Percentiles rank a stretch among this genome's conserved stretches.
Evolutionary conservation across 2,797 vertebrate genomes (phyloP).

Genomic region (Cetoscarus ocellatus): DNA sequence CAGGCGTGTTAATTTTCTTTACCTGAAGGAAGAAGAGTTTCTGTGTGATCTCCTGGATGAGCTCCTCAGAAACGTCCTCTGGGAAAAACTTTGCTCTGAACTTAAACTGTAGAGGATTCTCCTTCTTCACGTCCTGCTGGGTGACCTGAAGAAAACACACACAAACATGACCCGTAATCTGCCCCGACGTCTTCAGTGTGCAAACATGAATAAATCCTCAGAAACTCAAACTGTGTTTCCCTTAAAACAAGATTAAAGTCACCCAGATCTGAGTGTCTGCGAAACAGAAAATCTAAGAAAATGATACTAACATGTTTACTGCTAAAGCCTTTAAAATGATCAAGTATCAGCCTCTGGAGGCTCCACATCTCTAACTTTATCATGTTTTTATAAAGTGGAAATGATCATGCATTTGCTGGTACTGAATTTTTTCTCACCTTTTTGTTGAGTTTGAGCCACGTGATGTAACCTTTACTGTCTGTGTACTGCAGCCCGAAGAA

Average conservation of each 20-base stretch:
- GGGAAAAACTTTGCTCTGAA: conserved; percentile 96
- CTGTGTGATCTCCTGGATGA: conserved; percentile 98
- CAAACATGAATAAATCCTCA: not conserved
- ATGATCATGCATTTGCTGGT: not conserved
- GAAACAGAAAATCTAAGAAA: conserved; percentile 9
- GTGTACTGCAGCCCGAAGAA: conserved; percentile 98
- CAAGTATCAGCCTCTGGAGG: not conserved
- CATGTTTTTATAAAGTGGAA: not conserved
- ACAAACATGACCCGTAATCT: not conserved
- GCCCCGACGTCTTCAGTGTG: not conserved
- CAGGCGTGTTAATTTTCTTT: not conserved
- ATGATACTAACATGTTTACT: not conserved
- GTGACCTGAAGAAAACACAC: conserved; percentile 84
- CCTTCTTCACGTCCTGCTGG: conserved; percentile 95
- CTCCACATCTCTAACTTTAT: not conserved
- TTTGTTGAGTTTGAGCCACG: conserved; percentile 98
- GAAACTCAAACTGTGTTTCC: not conserved
- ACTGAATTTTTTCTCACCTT: conserved; percentile 86
- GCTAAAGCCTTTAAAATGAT: not conserved
- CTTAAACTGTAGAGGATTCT: conserved; percentile 94
- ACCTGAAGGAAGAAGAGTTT: conserved; percentile 97
- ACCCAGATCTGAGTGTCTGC: conserved; percentile 1
- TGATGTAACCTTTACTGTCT: conserved; percentile 97
- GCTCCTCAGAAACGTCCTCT: conserved; percentile 94
- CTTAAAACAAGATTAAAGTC: not conserved